Evolutionary conservation across 1,140 invertebrate species (phyloP).

Genomic region (Leptinotarsa undecemlineata): DNA sequence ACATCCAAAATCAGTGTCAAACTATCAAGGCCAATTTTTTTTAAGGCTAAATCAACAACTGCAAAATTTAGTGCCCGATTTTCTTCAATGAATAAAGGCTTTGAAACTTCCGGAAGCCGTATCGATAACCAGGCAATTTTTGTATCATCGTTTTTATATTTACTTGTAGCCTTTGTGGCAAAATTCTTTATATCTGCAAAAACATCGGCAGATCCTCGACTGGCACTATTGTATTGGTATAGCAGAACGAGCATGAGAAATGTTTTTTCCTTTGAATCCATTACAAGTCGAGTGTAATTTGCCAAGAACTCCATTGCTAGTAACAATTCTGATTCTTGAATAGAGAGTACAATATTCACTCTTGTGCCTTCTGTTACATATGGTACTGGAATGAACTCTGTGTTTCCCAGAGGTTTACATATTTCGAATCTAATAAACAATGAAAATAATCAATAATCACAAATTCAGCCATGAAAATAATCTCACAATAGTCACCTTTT

Average conservation of each 20-base stretch:
- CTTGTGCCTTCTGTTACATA: conserved; percentile 89
- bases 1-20: conserved; percentile 69
- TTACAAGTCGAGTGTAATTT: conserved; percentile 70
- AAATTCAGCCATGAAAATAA: background rate
- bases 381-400: conserved; percentile 84
- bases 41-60: conserved; percentile 70
- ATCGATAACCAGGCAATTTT: conserved; percentile 75
- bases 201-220: conserved; percentile 67
- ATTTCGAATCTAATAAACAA: conserved; percentile 62
- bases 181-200: conserved; percentile 69
- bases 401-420: conserved; percentile 78
- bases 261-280: conserved; percentile 78
- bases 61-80: conserved; percentile 65
- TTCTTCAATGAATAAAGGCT: conserved; percentile 40
- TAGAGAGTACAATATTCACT: conserved; percentile 74
- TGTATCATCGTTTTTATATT: conserved; percentile 69
- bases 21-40: conserved; percentile 72
- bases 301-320: conserved; percentile 68
- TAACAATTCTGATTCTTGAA: conserved; percentile 60
- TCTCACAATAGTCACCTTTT: conserved; percentile 51
- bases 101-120: conserved; percentile 58
- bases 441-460: conserved; percentile 5
- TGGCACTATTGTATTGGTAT: conserved; percentile 58
- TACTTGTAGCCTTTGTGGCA: conserved; percentile 65
- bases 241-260: conserved; percentile 69